These are phyloP conservation scores for Argyresthia goedartella DNA, from an alignment of 2,888 invertebrate species.

Conservation along the genomic window DNA sequence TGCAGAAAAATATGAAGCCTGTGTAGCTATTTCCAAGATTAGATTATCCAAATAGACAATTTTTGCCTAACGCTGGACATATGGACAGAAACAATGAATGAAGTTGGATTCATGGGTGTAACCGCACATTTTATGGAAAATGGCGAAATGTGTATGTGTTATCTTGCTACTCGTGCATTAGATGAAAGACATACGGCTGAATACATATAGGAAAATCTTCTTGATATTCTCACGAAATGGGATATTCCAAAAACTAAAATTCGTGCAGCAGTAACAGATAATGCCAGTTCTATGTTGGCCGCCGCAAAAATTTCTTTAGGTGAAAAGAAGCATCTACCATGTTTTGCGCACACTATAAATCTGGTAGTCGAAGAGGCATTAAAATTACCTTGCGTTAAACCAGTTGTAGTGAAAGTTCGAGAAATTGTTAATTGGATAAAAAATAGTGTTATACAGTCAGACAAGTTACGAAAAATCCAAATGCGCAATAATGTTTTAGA, in stretches of 20 bases:
- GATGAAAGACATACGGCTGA: slow-evolving; percentile 1
- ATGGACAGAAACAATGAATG: slow-evolving; percentile 4
- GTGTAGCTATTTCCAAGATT: too few relatives aligned
- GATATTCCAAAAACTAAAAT: slow-evolving; percentile 3
- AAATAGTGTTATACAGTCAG: slow-evolving; percentile 6
- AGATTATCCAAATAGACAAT: too few relatives aligned
- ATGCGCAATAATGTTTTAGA: too few relatives aligned
- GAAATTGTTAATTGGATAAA: slow-evolving; percentile 4
- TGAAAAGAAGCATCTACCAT: slow-evolving; percentile 9
- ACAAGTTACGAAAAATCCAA: slow-evolving; percentile 6
- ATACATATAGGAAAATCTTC: slow-evolving; percentile 1
- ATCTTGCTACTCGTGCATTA: slow-evolving; percentile 3
- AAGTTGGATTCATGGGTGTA: slow-evolving; percentile 2
- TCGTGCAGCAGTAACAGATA: slow-evolving; percentile 6
- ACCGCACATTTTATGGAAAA: slow-evolving; percentile 2
- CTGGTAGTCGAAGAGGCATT: not conserved
- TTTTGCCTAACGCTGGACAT: slow-evolving; percentile 1
- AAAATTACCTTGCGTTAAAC: not conserved
- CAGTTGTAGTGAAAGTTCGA: slow-evolving; percentile 2
- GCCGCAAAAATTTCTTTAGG: slow-evolving; percentile 7
- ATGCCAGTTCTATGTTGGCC: slow-evolving; percentile 8
- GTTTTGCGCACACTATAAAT: slow-evolving; percentile 8
- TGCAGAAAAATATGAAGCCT: too few relatives aligned
- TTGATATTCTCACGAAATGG: slow-evolving; percentile 3
- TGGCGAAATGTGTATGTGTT: not conserved